Conservation (phyloP, 2,888 invertebrate genomes). For the Ennomos quercinarius region DNA sequence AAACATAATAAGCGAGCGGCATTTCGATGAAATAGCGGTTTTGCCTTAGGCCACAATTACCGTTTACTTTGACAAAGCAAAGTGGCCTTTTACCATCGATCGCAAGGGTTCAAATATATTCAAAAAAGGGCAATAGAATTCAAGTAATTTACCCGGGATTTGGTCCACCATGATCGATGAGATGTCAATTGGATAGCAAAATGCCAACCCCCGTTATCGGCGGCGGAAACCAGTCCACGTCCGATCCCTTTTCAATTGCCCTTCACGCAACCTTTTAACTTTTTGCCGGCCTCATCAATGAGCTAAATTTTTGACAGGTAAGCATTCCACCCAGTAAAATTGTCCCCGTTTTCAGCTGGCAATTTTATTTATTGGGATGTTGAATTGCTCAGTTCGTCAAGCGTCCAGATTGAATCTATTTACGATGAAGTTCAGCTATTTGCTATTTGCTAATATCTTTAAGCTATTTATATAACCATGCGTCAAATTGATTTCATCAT, state of each 20-base stretch:
- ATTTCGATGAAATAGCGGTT: background rate
- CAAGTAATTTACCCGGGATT: slow-evolving; percentile 31
- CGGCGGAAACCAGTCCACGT: slow-evolving; percentile 21
- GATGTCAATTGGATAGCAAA: slow-evolving; percentile 35
- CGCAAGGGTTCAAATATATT: slow-evolving; percentile 24
- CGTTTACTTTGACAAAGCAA: slow-evolving; percentile 17
- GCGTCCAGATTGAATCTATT: too few species aligned
- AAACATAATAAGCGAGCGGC: too few species aligned
- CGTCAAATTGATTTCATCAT: too few species aligned
- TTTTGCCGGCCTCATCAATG: slow-evolving; percentile 26
- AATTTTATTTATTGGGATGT: background rate
- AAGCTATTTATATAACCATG: too few species aligned
- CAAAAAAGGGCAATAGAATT: slow-evolving; percentile 27
- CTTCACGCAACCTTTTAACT: slow-evolving; percentile 33
- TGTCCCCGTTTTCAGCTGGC: slow-evolving; percentile 2
- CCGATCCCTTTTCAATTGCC: slow-evolving; percentile 35
- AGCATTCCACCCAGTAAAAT: slow-evolving; percentile 17
- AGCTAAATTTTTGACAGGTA: slow-evolving; percentile 26
- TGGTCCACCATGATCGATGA: slow-evolving; percentile 37
- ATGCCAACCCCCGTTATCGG: slow-evolving; percentile 28
- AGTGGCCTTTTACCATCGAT: slow-evolving; percentile 12
- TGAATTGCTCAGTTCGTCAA: too few species aligned
- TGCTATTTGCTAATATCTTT: too few species aligned
- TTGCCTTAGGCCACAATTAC: slow-evolving; percentile 10
- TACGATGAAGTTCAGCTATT: too few species aligned